Evolutionary conservation across 2,797 vertebrate species (phyloP).

Genomic region (Glossophaga mutica): DNA sequence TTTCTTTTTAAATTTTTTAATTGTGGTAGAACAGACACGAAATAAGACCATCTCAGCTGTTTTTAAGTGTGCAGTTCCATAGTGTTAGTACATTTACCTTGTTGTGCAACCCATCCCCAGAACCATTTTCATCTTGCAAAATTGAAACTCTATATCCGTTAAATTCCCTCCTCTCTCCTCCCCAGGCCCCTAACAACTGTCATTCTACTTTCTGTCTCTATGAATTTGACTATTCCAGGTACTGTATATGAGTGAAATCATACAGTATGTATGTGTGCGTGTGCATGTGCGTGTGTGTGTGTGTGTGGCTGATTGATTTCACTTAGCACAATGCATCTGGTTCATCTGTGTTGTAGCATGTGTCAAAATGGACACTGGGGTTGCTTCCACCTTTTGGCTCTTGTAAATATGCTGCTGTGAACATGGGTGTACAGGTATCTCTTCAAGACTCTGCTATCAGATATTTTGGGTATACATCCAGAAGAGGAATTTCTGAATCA

Average conservation of each 20-base stretch:
- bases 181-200: not conserved
- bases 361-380: not conserved
- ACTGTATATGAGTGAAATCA: not conserved
- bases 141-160: not conserved
- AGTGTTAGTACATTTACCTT: not conserved
- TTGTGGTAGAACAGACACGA: not conserved
- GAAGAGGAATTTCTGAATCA: not conserved
- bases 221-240: not conserved
- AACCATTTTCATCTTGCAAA: not conserved
- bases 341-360: not conserved
- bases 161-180: not conserved
- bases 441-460: not conserved
- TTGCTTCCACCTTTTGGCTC: not conserved
- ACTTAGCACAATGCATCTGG: not conserved
- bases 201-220: not conserved
- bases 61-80: not conserved
- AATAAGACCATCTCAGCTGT: not conserved
- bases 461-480: not conserved
- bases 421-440: not conserved
- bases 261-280: not conserved
- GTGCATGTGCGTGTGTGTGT: too few species aligned
- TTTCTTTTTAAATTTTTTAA: not conserved
- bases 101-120: not conserved
- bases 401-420: not conserved
- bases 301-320: not conserved